phyloP scores from a whole-genome alignment of 1,140 invertebrate genomes.

The Andrena cerasifolii region DNA sequence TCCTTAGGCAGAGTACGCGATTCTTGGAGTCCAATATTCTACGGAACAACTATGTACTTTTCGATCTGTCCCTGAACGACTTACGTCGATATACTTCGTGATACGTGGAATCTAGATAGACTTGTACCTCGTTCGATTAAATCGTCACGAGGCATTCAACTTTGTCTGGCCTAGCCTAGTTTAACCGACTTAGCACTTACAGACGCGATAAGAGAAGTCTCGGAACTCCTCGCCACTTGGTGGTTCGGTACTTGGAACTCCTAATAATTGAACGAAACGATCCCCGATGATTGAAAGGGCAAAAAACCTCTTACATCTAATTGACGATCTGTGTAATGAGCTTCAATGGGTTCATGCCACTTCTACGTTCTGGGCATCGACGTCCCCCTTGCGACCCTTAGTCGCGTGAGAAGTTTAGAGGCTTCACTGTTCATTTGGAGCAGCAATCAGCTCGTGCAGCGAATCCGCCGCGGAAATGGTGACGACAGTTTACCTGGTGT shows the following conservation, averaged over 20 bases:
- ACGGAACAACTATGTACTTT: no score
- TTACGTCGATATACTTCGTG: background rate
- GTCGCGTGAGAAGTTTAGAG: slow-evolving; percentile 16
- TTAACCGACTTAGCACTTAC: background rate
- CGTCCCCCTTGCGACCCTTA: slow-evolving; percentile 17
- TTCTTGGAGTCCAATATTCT: background rate
- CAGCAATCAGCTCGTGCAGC: slow-evolving; percentile 14
- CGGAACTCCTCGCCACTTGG: background rate
- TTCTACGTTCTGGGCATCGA: slow-evolving; percentile 12
- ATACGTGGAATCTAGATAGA: background rate
- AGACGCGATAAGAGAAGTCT: slow-evolving; percentile 4
- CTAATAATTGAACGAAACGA: slow-evolving; percentile 24
- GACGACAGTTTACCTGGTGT: no score
- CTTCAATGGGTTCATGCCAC: slow-evolving; percentile 31
- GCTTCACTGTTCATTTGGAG: slow-evolving; percentile 26
- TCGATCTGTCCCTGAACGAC: background rate
- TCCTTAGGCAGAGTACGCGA: no score
- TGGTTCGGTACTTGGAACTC: slow-evolving; percentile 9
- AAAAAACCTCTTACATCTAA: slow-evolving; percentile 49
- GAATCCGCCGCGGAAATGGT: background rate
- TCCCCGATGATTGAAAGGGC: slow-evolving; percentile 24
- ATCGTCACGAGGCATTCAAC: background rate
- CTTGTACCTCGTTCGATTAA: background rate
- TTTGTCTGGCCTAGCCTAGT: background rate
- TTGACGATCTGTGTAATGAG: slow-evolving; percentile 54